phyloP scores from a whole-genome alignment of 1,140 invertebrate species.

The Eueides isabella region DNA sequence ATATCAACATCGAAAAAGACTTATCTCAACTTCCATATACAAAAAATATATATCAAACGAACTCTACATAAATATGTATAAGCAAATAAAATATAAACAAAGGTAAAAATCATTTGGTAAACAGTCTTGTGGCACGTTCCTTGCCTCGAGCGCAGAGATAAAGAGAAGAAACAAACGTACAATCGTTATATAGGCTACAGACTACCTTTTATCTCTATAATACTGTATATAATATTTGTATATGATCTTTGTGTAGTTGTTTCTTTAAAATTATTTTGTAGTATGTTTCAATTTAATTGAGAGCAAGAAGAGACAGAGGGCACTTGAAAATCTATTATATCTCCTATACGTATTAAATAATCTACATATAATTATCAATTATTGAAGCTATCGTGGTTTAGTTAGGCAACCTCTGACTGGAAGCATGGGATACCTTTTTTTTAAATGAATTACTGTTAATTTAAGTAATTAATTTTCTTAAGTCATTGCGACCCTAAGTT shows the following conservation, averaged over 20 bases:
- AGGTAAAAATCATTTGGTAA: slow-evolving; percentile 2
- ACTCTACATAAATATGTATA: neutral
- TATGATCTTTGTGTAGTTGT: neutral
- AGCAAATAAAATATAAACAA: neutral
- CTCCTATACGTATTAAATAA: too few species aligned
- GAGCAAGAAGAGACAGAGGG: too few species aligned
- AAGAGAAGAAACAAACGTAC: neutral
- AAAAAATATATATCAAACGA: neutral
- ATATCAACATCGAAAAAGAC: too few species aligned
- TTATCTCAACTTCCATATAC: too few species aligned
- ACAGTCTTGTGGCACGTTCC: neutral
- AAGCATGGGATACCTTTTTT: too few species aligned
- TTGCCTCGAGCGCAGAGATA: slow-evolving; percentile 1
- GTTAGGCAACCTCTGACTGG: too few species aligned
- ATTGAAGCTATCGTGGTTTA: too few species aligned
- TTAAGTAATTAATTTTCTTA: too few species aligned
- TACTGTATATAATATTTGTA: neutral
- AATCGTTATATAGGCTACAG: neutral
- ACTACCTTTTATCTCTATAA: slow-evolving; percentile 3
- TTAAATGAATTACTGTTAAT: too few species aligned
- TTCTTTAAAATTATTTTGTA: neutral
- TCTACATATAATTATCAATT: too few species aligned
- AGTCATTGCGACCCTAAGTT: too few species aligned
- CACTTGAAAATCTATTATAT: too few species aligned
- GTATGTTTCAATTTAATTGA: neutral